These are phyloP conservation scores for Neuroterus valhalla DNA, from an alignment of 1,140 invertebrate species.

Conservation along the genomic window DNA sequence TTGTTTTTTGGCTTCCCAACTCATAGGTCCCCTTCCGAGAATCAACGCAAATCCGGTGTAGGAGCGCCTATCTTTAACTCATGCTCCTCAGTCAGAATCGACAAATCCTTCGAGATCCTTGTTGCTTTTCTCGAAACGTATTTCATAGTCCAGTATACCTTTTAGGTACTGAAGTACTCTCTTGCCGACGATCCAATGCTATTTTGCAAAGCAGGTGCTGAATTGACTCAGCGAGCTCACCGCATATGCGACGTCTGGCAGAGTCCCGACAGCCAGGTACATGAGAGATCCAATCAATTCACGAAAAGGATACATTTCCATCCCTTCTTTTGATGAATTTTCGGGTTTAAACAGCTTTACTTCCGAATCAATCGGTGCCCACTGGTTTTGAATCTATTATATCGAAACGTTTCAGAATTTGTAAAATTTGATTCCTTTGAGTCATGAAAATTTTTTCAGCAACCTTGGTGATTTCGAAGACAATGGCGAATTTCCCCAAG, in stretches of 20 bases:
- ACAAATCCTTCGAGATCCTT: slow-evolving; percentile 37
- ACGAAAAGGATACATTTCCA: slow-evolving; percentile 47
- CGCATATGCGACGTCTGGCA: too few relatives aligned
- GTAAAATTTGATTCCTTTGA: too few relatives aligned
- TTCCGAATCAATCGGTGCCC: slow-evolving; percentile 43
- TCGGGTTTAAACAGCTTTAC: slow-evolving; percentile 48
- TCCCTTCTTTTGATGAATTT: slow-evolving; percentile 36
- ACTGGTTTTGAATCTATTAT: slow-evolving; percentile 50
- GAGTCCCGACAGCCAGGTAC: too few relatives aligned
- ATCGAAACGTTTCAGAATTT: slow-evolving; percentile 36
- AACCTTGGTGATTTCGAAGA: slow-evolving; percentile 34
- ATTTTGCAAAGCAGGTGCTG: slow-evolving; percentile 62
- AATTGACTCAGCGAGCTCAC: slow-evolving; percentile 58
- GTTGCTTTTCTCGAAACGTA: too few relatives aligned
- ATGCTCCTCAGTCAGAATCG: slow-evolving; percentile 54
- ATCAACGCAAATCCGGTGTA: slow-evolving; percentile 59
- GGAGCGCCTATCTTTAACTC: slow-evolving; percentile 47
- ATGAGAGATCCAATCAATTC: too few relatives aligned
- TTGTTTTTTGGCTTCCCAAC: too few relatives aligned
- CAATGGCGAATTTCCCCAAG: slow-evolving; percentile 30
- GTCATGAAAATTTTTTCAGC: slow-evolving; percentile 50
- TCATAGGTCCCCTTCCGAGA: slow-evolving; percentile 61
- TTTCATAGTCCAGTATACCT: too few relatives aligned
- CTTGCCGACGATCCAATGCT: slow-evolving; percentile 34
- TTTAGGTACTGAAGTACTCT: too few relatives aligned